Evolutionary conservation across 2,113 vertebrate genomes (phyloP).

Genomic region (Nothobranchius furzeri): DNA sequence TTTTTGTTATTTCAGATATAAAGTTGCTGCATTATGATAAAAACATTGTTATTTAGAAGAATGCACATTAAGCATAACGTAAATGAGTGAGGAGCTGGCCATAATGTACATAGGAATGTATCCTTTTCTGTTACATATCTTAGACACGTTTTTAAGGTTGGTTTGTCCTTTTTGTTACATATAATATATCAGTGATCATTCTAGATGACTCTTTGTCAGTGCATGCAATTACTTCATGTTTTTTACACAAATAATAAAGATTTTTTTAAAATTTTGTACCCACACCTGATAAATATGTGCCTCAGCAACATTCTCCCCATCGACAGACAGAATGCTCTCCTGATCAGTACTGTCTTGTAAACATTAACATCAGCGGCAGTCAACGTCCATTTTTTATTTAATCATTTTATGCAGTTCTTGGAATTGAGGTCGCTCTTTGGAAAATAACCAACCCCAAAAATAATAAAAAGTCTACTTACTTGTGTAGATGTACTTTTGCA

Average conservation of each 20-base stretch:
- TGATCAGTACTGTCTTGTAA: conserved; percentile 43
- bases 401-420: conserved; percentile 48
- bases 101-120: conserved; percentile 61
- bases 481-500: conserved; percentile 36
- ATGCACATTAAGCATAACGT: conserved; percentile 2
- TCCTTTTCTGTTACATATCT: conserved; percentile 29
- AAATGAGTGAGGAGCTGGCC: conserved; percentile 5
- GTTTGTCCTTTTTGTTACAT: conserved; percentile 33
- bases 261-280: conserved; percentile 21
- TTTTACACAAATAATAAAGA: conserved; percentile 30
- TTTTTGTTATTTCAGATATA: conserved; percentile 30
- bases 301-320: conserved; percentile 57
- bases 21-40: neutral
- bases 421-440: conserved; percentile 52
- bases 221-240: conserved; percentile 16
- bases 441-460: conserved; percentile 34
- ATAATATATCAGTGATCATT: neutral
- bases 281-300: conserved; percentile 61
- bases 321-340: conserved; percentile 57
- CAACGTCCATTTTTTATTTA: conserved; percentile 1
- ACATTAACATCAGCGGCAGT: conserved; percentile 58
- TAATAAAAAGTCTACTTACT: conserved; percentile 21
- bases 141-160: conserved; percentile 20
- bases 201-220: conserved; percentile 18
- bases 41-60: neutral